phyloP scores from a whole-genome alignment of 2,797 vertebrate genomes.

The Sebastes matsubarae region DNA sequence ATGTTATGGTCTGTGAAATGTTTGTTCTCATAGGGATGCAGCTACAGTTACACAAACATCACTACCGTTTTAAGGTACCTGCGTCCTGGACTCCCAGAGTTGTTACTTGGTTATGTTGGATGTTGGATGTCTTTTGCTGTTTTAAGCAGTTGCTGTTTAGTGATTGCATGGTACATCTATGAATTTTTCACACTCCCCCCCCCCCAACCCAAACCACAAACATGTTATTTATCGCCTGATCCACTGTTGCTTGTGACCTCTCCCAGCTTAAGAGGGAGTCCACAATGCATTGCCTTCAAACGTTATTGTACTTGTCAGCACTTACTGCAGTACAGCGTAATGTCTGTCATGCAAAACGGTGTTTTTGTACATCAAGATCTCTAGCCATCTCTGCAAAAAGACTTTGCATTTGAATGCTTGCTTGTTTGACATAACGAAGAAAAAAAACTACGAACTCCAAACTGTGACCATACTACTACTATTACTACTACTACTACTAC shows the following conservation, averaged over 20 bases:
- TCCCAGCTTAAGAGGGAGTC: conserved; percentile 72
- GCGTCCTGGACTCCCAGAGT: conserved; percentile 78
- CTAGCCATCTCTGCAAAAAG: conserved; percentile 79
- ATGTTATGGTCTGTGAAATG: conserved; percentile 76
- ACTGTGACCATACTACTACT: conserved; percentile 90
- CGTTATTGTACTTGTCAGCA: conserved; percentile 78
- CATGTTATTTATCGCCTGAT: conserved; percentile 63
- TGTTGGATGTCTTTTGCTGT: conserved; percentile 63
- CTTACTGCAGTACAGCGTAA: conserved; percentile 86
- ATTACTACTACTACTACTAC: conserved; percentile 79
- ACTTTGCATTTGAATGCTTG: conserved; percentile 77
- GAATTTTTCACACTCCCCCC: conserved; percentile 48
- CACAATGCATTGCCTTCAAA: conserved; percentile 82
- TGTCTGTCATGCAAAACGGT: conserved; percentile 87
- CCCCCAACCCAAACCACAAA: conserved; percentile 32
- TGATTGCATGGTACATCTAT: conserved; percentile 73
- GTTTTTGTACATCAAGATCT: conserved; percentile 81
- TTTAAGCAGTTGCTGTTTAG: conserved; percentile 62
- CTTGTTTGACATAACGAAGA: conserved; percentile 82
- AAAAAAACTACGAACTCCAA: conserved; percentile 83
- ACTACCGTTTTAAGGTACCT: conserved; percentile 76
- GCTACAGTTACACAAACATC: conserved; percentile 77
- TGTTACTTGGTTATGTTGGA: conserved; percentile 68
- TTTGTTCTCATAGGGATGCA: conserved; percentile 71
- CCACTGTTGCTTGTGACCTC: conserved; percentile 76